Evolutionary conservation across 2,888 invertebrate species (phyloP).

Genomic region (Dicyrtoma fusca): DNA sequence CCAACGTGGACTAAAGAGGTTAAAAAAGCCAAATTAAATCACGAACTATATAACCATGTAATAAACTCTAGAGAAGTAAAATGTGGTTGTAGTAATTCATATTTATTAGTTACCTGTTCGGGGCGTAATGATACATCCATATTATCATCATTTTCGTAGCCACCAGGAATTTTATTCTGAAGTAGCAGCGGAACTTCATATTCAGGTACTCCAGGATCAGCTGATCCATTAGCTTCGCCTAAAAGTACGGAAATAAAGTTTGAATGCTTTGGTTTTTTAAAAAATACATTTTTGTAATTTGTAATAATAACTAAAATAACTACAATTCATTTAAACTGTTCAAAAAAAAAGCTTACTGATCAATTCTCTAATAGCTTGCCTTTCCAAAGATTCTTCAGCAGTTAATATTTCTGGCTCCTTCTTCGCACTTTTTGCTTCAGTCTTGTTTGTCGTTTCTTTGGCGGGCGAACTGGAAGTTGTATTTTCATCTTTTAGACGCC

Average conservation of each 20-base stretch:
- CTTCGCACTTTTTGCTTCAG: neutral
- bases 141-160: conserved; percentile 62
- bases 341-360: conserved; percentile 62
- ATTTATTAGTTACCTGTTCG: conserved; percentile 59
- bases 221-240: conserved; percentile 35
- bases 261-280: neutral
- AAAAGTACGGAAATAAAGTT: conserved; percentile 6
- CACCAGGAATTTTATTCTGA: conserved; percentile 62
- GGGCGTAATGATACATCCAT: conserved; percentile 61
- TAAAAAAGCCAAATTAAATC: conserved; percentile 17
- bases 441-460: neutral
- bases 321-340: neutral
- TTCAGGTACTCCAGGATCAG: conserved; percentile 21
- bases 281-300: neutral
- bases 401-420: neutral
- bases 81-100: no score
- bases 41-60: neutral
- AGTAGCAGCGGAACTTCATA: conserved; percentile 60
- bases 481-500: conserved; percentile 62
- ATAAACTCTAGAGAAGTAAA: no score
- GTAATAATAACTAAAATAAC: neutral
- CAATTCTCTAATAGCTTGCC: conserved; percentile 75
- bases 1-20: conserved; percentile 61
- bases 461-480: conserved; percentile 61
- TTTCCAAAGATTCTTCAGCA: conserved; percentile 65